Evolutionary conservation across 1,140 invertebrate genomes (phyloP).

Genomic region (Lethocerus indicus): DNA sequence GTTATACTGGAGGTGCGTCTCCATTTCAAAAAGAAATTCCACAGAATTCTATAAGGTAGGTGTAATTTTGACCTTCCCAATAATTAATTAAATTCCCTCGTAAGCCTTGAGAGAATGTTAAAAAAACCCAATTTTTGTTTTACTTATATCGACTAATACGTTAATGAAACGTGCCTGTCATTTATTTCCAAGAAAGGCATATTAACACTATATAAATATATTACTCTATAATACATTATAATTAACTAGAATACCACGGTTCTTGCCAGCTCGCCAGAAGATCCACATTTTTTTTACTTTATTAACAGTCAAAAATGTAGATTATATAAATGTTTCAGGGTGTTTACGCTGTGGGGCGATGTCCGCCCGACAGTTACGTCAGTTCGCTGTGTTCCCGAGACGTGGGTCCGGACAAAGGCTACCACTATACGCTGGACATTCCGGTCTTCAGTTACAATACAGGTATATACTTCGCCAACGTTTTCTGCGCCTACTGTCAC

Average conservation of each 20-base stretch:
- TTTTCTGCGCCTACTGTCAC: constrained; percentile 4
- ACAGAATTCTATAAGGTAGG: not conserved
- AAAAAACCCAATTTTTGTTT: too few relatives aligned
- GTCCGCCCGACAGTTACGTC: not conserved
- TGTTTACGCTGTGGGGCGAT: not conserved
- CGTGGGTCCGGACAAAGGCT: not conserved
- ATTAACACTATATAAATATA: not conserved
- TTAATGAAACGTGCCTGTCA: too few relatives aligned
- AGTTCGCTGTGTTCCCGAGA: not conserved
- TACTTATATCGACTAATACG: too few relatives aligned
- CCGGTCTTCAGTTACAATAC: not conserved
- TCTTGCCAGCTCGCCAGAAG: not conserved
- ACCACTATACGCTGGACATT: constrained; percentile 24
- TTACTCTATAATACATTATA: not conserved
- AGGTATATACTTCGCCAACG: not conserved
- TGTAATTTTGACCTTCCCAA: not conserved
- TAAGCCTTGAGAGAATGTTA: not conserved
- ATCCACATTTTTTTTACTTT: not conserved
- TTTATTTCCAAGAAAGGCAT: not conserved
- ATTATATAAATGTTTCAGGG: not conserved
- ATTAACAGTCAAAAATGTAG: not conserved
- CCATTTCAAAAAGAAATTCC: not conserved
- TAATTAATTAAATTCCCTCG: not conserved
- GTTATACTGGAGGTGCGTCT: not conserved
- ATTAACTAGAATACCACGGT: not conserved